Base-by-base conservation (phyloP, 2,113 vertebrate genomes). In the Phycodurus eques region DNA sequence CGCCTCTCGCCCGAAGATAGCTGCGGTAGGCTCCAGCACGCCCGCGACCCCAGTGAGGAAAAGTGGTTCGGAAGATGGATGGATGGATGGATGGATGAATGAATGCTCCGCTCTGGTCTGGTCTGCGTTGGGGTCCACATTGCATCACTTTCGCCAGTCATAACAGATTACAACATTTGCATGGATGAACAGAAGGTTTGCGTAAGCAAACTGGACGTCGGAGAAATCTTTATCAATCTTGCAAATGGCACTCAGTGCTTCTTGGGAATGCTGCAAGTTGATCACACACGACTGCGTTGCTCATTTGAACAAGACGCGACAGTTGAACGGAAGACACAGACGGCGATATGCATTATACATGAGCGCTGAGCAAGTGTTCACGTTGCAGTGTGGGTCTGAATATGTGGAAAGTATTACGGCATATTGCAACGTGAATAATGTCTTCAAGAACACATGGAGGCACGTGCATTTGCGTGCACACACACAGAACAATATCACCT, bases 341-440 rank as follows among this genome's bases (percentile, higher is more conserved):
- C 83, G 83, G 83, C 81, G 69, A 71, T 81, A 88, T 91, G 75
- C 83, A 89, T 89, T 80, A 91, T 92, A 83, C 83, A 92, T 87
- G 73, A 89, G 76, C 62, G 27, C 74, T 73, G 80, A 78, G 79
- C 80, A 84, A 86, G 82, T 80, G 85, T 89, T 85, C 85, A 77
- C 83, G 82, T 77, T 80, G 81, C 68, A 22, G 69, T 74, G 75
- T 63, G 67, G 82, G 76, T 72, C 67, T 74, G 59, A 61, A 70
- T 77, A 77, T 83, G 82, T 79, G 82, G 74, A 84, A 75, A 82
- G 81, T 74, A 80, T 91, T 87, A 89, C 80, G 78, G 70, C 83
- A 82, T 81, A 82, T 87, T 88, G 84, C 66, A 22, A 60, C 2
- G 43, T 76, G 80, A 80, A 83, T 88, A 86, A 83, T 84, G 46